Base-by-base conservation (phyloP, 2,113 vertebrate species). In the Phalacrocorax brasilianus region DNA sequence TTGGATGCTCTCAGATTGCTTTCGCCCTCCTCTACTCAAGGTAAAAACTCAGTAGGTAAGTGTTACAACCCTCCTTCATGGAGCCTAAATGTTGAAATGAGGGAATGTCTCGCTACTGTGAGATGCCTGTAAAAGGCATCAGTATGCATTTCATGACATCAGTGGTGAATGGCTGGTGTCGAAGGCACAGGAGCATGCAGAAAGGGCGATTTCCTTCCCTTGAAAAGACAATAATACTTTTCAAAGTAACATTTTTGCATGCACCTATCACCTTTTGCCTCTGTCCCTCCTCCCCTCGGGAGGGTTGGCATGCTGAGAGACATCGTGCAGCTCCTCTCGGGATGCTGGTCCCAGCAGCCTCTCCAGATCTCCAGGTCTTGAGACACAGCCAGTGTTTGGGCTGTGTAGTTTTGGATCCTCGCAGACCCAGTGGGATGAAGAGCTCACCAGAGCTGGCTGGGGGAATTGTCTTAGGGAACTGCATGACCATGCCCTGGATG, bases 111-210 rank as follows among this genome's bases (percentile, higher is more conserved):
- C 1, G 2, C 49, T 40, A 4, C 19, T 38, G 13, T 13, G 27
- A 55, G 56, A 19, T 0, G 1, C n/a, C 16, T 26, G 15, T 44
- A 35, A 17, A 68, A 42, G 16, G 8, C 26, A n/a, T 17, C 53
- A 32, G 17, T 19, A 2, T 8, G 35, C 35, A 17, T 68, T 44
- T 67, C 32, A 15, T 6, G 61, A 59, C 9, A 38, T 28, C 27
- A 19, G 0, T 11, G 67, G 35, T 1, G 7, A 58, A 21, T 0
- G 1, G 50, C 12, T 58, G 59, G 35, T 27, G 53, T 15, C 5
- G 18, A 53, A 66, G 44, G 52, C 38, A 38, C 38, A 28, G 62
- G 19, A 61, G 14, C 0, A 1, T 35, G 23, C 21, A 45, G 38
- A 38, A 66, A 23, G 67, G 26, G 14, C 32, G 32, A 15, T 19